Evolutionary conservation across 2,888 invertebrate species (phyloP), one percentile per base, ranked within the genome.

Genomic region (Trissolcus japonicus): DNA sequence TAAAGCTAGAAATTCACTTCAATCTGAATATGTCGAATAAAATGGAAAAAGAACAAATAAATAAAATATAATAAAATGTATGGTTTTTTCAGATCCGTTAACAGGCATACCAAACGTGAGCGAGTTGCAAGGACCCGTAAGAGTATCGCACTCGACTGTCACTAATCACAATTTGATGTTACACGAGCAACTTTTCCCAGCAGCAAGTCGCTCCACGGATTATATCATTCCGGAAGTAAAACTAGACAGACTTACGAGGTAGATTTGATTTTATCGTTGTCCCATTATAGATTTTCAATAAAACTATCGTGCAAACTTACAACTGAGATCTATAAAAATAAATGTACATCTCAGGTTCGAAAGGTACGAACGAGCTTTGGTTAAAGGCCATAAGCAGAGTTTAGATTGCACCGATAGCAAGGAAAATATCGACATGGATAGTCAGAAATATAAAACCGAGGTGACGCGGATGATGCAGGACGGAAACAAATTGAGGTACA

Each of bases 121-220:
- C 21, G 89, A 89, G 81, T 86, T 86, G 2, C 78, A 86, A 29
- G 88, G 88, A 21, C 86, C 86, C 16, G 85, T 83, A 14, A 81
- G 83, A 81, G 90, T 92, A 60, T 91, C 92, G 29, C 94, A 94
- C 54, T 79, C 83, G 48, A 76, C 83, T 9, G 86, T 80, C 67
- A 83, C 86, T 86, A 95, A 95, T 90, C 93, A 93, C 88, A 96
- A 96, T 90, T 91, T 94, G 83, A 91, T 95, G 87, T 90, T 96
- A 25, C 94, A 94, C 87, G 91, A 93, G 78, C 93, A 94, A 89
- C 91, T 95, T 79, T 93, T 94, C 88, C 94, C 94, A 13, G 92
- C 93, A 81, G 90, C 85, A 35, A 87, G 84, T 80, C 86, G 86
- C 19, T 79, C 77, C 0, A 83, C 84, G 6, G 87, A 84, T 72